phyloP scores from a whole-genome alignment of 2,888 invertebrate species.

The Tenthredo mesomela region DNA sequence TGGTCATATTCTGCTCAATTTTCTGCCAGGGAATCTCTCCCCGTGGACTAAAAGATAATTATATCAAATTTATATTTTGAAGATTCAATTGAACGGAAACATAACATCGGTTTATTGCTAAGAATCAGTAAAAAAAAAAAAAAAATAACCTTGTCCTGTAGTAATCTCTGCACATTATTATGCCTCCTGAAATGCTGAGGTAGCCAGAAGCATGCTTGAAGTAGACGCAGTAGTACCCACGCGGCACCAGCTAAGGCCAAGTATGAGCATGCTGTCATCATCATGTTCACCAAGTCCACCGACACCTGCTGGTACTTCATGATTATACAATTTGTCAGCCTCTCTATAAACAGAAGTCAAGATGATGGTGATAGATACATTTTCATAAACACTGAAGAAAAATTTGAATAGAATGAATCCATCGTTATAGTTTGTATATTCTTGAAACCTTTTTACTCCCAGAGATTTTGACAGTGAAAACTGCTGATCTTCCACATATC shows the following conservation, averaged over 20 bases:
- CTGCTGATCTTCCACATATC: too few species aligned
- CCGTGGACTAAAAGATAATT: not conserved
- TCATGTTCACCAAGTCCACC: conserved; percentile 85
- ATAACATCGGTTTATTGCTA: not conserved
- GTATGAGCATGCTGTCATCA: conserved; percentile 83
- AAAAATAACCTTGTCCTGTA: conserved; percentile 79
- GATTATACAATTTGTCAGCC: conserved; percentile 48
- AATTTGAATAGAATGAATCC: too few species aligned
- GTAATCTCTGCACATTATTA: conserved; percentile 79
- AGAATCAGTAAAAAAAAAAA: conserved; percentile 18
- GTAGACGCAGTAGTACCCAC: conserved; percentile 84
- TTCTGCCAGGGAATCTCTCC: too few species aligned
- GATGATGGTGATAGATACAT: not conserved
- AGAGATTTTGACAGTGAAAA: too few species aligned
- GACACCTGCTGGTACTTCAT: conserved; percentile 86
- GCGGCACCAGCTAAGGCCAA: conserved; percentile 82
- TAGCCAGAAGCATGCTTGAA: conserved; percentile 84
- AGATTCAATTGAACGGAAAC: not conserved
- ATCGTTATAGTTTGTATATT: too few species aligned
- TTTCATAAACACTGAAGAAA: not conserved
- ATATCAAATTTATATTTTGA: not conserved
- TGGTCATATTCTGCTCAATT: too few species aligned
- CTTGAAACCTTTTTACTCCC: too few species aligned
- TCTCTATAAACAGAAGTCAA: conserved; percentile 58
- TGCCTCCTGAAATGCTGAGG: conserved; percentile 82